Evolutionary conservation across 2,888 invertebrate genomes (phyloP).

Genomic region (Cataglyphis altisquamis): DNA sequence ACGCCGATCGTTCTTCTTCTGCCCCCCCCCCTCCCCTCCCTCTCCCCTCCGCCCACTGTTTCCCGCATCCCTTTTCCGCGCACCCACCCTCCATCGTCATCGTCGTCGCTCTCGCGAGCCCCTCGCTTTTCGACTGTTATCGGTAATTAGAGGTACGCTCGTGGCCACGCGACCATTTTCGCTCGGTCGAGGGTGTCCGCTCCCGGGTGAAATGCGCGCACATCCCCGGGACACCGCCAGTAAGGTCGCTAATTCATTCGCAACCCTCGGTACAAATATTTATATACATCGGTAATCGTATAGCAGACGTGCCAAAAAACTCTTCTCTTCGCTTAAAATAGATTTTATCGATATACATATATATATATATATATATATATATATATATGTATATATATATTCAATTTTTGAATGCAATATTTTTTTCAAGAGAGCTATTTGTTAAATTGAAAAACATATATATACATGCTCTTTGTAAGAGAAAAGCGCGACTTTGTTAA

Average conservation of each 20-base stretch:
- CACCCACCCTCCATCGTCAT: constrained; percentile 21
- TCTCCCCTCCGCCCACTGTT: not conserved
- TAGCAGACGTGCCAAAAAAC: constrained; percentile 4
- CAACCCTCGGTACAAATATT: constrained; percentile 52
- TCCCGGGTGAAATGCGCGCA: constrained; percentile 43
- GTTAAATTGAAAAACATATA: not conserved
- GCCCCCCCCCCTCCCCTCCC: too few species aligned
- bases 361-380: not conserved
- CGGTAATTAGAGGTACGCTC: constrained; percentile 85
- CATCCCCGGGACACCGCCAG: constrained; percentile 52
- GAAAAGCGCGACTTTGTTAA: not conserved
- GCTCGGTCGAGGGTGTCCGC: constrained; percentile 44
- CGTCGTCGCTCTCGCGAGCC: constrained; percentile 55
- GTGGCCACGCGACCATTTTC: constrained; percentile 84
- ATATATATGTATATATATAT: not conserved
- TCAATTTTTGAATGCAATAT: not conserved
- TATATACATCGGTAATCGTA: constrained; percentile 50
- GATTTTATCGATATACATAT: not conserved
- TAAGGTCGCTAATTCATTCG: constrained; percentile 69
- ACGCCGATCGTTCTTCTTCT: constrained; percentile 27
- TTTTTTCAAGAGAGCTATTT: not conserved
- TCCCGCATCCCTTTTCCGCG: constrained; percentile 56
- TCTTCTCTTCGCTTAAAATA: not conserved
- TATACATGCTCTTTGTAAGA: not conserved
- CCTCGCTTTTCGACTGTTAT: constrained; percentile 78